Evolutionary conservation across 2,113 vertebrate species (phyloP).

Genomic region (Acanthisitta chloris): DNA sequence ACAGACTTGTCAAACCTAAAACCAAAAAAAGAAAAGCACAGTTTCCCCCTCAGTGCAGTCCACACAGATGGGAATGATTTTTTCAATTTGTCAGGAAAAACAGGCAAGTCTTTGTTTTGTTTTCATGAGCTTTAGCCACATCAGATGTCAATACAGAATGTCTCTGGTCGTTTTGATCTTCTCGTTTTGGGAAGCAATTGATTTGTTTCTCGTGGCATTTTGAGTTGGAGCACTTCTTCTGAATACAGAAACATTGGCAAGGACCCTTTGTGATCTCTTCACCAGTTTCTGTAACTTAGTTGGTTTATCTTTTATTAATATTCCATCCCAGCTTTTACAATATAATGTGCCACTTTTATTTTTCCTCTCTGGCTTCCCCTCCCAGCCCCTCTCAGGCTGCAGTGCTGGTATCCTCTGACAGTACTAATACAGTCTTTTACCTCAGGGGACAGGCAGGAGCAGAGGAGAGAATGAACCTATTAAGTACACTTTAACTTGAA

Average conservation of each 20-base stretch:
- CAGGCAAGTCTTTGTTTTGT: neutral
- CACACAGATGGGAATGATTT: neutral
- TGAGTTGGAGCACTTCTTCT: neutral
- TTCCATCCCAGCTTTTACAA: neutral
- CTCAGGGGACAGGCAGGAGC: neutral
- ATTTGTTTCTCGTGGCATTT: neutral
- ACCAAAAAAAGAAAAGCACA: neutral
- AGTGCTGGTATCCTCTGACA: neutral
- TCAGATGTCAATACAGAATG: neutral
- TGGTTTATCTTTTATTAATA: constrained; percentile 14
- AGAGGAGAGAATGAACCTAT: constrained; percentile 9
- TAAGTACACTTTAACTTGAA: constrained; percentile 48
- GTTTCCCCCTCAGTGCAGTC: neutral
- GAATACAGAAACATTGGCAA: neutral
- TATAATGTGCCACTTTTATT: neutral
- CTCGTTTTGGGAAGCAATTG: neutral
- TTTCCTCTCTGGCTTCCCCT: neutral
- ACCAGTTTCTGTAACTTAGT: neutral
- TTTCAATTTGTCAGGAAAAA: neutral
- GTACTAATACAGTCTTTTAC: neutral
- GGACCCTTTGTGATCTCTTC: neutral
- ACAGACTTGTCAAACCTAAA: neutral
- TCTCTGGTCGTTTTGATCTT: neutral
- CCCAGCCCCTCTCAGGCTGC: neutral
- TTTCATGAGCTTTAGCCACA: neutral